These are phyloP conservation scores for Ericerus pela DNA, from an alignment of 1,140 invertebrate species.

Conservation along the genomic window DNA sequence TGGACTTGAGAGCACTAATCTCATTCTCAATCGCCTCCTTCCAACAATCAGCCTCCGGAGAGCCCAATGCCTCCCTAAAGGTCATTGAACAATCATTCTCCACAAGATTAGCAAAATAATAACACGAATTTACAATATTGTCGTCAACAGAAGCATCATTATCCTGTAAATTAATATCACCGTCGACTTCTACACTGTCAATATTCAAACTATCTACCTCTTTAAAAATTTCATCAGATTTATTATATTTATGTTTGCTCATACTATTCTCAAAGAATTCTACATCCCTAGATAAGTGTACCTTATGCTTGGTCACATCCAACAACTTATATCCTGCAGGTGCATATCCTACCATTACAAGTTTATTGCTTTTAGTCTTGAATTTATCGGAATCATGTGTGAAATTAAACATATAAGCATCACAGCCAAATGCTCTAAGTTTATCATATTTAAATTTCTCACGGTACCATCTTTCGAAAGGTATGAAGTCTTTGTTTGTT, in stretches of 20 bases:
- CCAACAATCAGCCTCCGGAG: slow-evolving; percentile 21
- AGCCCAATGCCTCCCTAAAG: background rate
- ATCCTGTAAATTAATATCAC: background rate
- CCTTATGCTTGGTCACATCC: background rate
- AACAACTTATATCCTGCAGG: slow-evolving; percentile 17
- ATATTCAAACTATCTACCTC: background rate
- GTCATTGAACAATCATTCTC: background rate
- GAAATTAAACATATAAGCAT: slow-evolving; percentile 28
- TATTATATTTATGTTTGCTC: background rate
- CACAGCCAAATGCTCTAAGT: slow-evolving; percentile 31
- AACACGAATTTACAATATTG: background rate
- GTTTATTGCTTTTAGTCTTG: slow-evolving; percentile 26
- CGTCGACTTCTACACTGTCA: background rate
- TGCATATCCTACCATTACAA: slow-evolving; percentile 22
- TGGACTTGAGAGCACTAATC: slow-evolving; percentile 27
- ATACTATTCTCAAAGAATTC: slow-evolving; percentile 1
- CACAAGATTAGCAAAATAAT: background rate
- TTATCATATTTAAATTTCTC: slow-evolving; percentile 25
- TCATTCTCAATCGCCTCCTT: slow-evolving; percentile 30
- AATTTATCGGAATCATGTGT: slow-evolving; percentile 25
- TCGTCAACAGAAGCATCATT: too few relatives aligned
- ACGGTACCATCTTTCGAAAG: slow-evolving; percentile 26
- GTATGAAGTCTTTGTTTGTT: slow-evolving; percentile 15
- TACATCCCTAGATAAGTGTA: background rate
- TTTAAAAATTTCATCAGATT: background rate